These are phyloP conservation scores for Barnardius zonarius DNA, from an alignment of 2,113 vertebrate species.

Conservation along the genomic window DNA sequence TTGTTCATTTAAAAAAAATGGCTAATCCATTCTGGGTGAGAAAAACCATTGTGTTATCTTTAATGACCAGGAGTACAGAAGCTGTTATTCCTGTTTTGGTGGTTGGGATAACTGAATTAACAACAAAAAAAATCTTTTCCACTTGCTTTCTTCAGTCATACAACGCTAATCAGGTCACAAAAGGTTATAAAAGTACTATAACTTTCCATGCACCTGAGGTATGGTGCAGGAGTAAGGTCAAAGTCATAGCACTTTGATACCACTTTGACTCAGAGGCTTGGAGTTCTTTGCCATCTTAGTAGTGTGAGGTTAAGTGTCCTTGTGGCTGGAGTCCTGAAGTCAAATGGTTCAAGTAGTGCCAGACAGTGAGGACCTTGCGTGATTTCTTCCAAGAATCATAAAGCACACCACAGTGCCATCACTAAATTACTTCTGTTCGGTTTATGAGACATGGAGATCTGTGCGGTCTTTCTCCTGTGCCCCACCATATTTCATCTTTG, in stretches of 20 bases:
- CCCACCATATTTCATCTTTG: not conserved
- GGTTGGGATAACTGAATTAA: not conserved
- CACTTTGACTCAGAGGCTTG: not conserved
- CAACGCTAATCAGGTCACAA: not conserved
- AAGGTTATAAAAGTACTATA: not conserved
- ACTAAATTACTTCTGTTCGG: not conserved
- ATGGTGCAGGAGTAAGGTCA: not conserved
- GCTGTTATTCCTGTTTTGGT: not conserved
- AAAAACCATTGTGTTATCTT: not conserved
- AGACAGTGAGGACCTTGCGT: not conserved
- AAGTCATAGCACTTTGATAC: too few species aligned
- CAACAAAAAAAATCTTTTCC: not conserved
- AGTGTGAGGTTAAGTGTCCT: not conserved
- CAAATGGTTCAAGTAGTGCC: not conserved
- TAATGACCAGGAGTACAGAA: not conserved
- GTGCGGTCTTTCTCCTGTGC: not conserved
- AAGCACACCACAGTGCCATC: not conserved
- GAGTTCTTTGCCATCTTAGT: not conserved
- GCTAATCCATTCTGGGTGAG: not conserved
- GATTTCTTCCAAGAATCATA: not conserved
- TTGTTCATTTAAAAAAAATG: not conserved
- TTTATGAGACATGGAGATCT: not conserved
- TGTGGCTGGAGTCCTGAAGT: not conserved
- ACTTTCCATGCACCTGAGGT: not conserved
- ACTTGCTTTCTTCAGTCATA: not conserved